Percentiles rank a stretch among this genome's conserved stretches.
These are phyloP conservation scores for Anthoscopus minutus DNA, from an alignment of 2,113 vertebrate species.

Conservation along the genomic window DNA sequence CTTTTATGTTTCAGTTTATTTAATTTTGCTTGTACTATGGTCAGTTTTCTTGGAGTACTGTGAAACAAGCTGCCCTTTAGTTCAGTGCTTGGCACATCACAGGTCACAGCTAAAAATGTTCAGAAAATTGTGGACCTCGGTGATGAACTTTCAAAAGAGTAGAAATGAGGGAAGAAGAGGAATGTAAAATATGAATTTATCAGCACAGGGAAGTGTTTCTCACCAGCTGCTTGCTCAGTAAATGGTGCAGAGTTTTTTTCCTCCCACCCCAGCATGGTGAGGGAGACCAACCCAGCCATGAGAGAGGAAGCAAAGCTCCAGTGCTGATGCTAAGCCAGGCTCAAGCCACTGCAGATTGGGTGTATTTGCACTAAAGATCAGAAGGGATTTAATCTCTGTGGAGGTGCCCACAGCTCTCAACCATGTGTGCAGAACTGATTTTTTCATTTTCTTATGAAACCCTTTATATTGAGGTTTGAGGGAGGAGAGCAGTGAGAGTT, in stretches of 20 bases:
- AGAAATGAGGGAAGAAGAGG: neutral
- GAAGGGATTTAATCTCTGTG: neutral
- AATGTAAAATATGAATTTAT: neutral
- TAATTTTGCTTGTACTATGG: conserved; percentile 41
- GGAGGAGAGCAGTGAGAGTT: neutral
- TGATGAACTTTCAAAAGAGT: neutral
- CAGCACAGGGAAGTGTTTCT: neutral
- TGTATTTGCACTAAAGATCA: neutral
- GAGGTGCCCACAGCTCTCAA: neutral
- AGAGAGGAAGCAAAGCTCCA: neutral
- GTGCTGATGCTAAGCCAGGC: neutral
- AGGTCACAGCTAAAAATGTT: neutral
- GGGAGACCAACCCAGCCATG: neutral
- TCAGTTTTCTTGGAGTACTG: conserved; percentile 51
- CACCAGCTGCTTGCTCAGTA: neutral
- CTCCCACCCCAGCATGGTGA: neutral
- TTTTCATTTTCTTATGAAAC: neutral
- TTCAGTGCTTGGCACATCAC: neutral
- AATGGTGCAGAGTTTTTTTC: neutral
- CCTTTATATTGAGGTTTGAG: neutral
- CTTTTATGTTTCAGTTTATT: conserved; percentile 37
- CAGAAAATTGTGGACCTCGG: neutral
- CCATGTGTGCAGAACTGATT: neutral
- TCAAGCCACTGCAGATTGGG: neutral
- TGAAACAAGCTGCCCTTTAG: conserved; percentile 46